Evolutionary conservation across 2,113 vertebrate species (phyloP).

Genomic region (Nipponia nippon): DNA sequence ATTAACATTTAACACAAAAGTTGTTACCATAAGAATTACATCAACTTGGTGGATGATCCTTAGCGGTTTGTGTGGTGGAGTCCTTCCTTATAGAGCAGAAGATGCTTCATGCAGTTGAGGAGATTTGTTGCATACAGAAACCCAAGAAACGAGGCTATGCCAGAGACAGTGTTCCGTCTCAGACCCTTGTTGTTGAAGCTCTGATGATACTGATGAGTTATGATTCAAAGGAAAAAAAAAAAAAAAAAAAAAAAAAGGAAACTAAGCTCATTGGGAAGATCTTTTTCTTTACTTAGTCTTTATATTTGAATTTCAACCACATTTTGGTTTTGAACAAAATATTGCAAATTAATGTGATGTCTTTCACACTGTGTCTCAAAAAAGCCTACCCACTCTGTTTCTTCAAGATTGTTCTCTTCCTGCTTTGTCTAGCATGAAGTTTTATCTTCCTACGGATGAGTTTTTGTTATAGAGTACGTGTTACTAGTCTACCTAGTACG

Average conservation of each 20-base stretch:
- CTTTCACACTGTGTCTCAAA: neutral
- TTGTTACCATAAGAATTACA: neutral
- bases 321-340: neutral
- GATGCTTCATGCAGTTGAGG: conserved; percentile 29
- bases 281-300: neutral
- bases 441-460: neutral
- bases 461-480: neutral
- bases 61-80: conserved; percentile 51
- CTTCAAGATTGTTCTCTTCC: neutral
- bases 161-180: conserved; percentile 56
- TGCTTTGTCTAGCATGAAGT: neutral
- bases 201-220: neutral
- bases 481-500: neutral
- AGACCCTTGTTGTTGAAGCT: neutral
- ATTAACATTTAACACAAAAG: conserved; percentile 53
- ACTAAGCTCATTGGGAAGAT: neutral
- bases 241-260: neutral
- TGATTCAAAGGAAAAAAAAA: neutral
- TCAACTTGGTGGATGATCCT: neutral
- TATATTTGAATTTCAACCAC: neutral
- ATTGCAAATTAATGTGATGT: neutral
- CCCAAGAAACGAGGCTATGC: conserved; percentile 58
- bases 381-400: neutral
- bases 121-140: conserved; percentile 59
- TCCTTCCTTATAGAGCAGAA: conserved; percentile 47